Evolutionary conservation across 2,113 vertebrate species (phyloP), one percentile per base, ranked within the genome.

Genomic region (Rhineura floridana): DNA sequence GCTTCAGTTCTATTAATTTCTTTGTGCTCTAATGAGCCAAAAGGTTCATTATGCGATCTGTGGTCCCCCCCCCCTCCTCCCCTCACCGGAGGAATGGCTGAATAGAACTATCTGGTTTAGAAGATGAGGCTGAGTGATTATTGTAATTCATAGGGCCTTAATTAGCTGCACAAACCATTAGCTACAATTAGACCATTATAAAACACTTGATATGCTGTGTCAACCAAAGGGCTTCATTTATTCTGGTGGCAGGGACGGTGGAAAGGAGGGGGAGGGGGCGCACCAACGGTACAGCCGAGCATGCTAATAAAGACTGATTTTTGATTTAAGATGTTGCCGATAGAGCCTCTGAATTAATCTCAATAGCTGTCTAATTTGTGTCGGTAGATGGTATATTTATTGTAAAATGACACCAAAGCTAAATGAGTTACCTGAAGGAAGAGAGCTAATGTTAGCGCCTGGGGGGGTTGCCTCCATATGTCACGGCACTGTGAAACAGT

Each of bases 111-210:
- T 97, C 96, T 97, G 96, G 95, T 97, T 97, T 96, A 96, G 96
- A 97, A 97, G 97, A 96, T 96, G 97, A 98, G 97, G 96, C 97
- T 99, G 98, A 99, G 98, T 98, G 98, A 99, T 99, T 98, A 98
- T 98, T 98, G 98, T 99, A 99, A 99, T 99, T 99, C 98, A 99
- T 99, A 99, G 98, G 98, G 97, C 98, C 98, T 99, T 99, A 99
- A 99, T 99, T 99, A 99, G 98, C 98, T 98, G 98, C 98, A 99
- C 98, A 99, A 99, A 98, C 98, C 98, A 99, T 99, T 99, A 99
- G 98, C 98, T 98, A 98, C 98, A 99, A 99, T 99, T 99, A 99
- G 98, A 98, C 98, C 98, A 98, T 99, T 99, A 99, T 98, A 98
- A 98, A 99, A 98, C 97, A 97, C 98, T 99, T 97, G 97, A 97